These are phyloP conservation scores for Drosophila kikkawai DNA, from an alignment of 1,140 invertebrate species.

Conservation along the genomic window DNA sequence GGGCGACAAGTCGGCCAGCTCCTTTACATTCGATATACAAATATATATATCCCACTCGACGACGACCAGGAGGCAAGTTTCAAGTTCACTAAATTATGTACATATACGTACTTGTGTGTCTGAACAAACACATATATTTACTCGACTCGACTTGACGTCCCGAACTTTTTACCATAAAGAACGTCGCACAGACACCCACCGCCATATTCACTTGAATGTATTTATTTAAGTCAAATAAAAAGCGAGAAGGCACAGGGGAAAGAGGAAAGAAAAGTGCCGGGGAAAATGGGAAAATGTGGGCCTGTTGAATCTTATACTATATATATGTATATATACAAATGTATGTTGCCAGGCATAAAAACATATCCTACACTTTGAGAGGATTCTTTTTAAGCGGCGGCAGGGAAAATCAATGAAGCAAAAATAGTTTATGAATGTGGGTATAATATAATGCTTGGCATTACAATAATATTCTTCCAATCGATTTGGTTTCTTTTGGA, in stretches of 20 bases:
- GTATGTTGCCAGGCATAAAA: background rate
- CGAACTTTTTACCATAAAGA: conserved; percentile 76
- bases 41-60: conserved; percentile 47
- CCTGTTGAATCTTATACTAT: conserved; percentile 33
- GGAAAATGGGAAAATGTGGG: conserved; percentile 22
- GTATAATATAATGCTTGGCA: conserved; percentile 30
- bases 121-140: conserved; percentile 70
- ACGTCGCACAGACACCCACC: conserved; percentile 40
- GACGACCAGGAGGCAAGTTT: conserved; percentile 57
- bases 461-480: conserved; percentile 50
- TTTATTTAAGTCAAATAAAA: conserved; percentile 80
- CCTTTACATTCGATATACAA: conserved; percentile 69
- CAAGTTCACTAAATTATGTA: conserved; percentile 83
- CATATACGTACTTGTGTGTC: conserved; percentile 52
- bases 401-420: conserved; percentile 37
- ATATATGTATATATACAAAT: background rate
- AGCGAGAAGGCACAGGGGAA: background rate
- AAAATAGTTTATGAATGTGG: conserved; percentile 36
- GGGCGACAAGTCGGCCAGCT: conserved; percentile 40
- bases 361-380: conserved; percentile 19
- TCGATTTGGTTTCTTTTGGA: conserved; percentile 26
- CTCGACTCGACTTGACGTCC: conserved; percentile 56
- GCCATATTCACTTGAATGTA: conserved; percentile 55
- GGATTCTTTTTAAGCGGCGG: conserved; percentile 14
- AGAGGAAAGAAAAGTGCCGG: conserved; percentile 28